Base-by-base conservation (phyloP, 2,888 invertebrate species). In the Xanthorhoe designata region DNA sequence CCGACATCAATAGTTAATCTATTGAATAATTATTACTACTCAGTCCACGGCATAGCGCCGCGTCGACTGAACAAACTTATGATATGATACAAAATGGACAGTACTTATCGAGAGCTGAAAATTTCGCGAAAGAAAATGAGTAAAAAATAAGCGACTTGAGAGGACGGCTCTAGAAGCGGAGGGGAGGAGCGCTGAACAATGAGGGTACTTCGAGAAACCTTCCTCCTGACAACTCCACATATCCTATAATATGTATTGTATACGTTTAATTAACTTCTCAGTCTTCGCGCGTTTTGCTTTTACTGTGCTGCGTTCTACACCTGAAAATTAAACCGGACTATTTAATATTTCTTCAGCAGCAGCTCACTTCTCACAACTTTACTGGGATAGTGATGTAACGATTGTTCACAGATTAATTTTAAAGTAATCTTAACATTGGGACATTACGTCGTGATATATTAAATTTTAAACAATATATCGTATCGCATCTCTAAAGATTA, bases 241-340 rank as follows among this genome's bases (percentile, higher is more conserved):
- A 51, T 50, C 24, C 59, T 50, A 50, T 42, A 54, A 38, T 51
- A n/a, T n/a, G n/a, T n/a, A n/a, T n/a, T n/a, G n/a, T n/a, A 52
- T 50, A 55, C 49, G 9, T 47, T n/a, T 52, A 35, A 52, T 55
- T 32, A 51, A 67, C 38, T 51, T 84, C 77, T 87, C 84, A 85
- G 82, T 87, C 87, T 86, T 86, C 84, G 64, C 78, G 71, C 78
- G 79, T 78, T 78, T 86, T 83, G 70, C 75, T 82, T 80, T 81
- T 79, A 79, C 17, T 78, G 76, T 76, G 76, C 81, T 83, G 86
- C 85, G 78, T 80, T 87, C 88, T 90, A 71, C 89, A 87, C 89
- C 91, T 90, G 91, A 88, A 90, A 91, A 80, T 83, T 87, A 81
- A 88, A 89, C 87, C 85, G 79, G 78, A 77, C 79, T 79, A 86